Percentiles rank a stretch among this genome's conserved stretches.
Conservation (phyloP, 1,140 invertebrate genomes). For the Drosophila repletoides region DNA sequence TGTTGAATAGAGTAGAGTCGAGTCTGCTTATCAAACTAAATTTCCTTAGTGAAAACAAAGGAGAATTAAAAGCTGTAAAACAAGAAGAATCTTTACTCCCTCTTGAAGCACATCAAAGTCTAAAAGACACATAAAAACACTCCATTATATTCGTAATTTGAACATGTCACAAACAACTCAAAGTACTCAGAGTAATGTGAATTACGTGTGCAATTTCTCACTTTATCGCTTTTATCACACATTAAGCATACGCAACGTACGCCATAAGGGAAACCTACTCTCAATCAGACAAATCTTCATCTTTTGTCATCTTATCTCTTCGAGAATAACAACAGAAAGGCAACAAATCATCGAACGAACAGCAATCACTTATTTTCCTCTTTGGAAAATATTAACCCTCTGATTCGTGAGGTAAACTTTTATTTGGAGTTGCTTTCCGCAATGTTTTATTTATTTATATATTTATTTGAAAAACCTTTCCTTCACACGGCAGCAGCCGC, state of each 20-base stretch:
- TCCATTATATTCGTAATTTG: slow-evolving; percentile 11
- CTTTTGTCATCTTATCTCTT: slow-evolving; percentile 10
- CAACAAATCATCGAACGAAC: slow-evolving; percentile 9
- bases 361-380: slow-evolving; percentile 21
- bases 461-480: slow-evolving; percentile 51
- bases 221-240: slow-evolving; percentile 11
- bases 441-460: slow-evolving; percentile 55
- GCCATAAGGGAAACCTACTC: slow-evolving; percentile 16
- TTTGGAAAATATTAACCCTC: slow-evolving; percentile 9
- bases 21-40: no score
- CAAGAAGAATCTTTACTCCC: neutral
- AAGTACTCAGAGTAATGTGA: slow-evolving; percentile 24
- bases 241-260: slow-evolving; percentile 26
- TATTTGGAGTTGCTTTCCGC: slow-evolving; percentile 26
- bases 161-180: slow-evolving; percentile 12
- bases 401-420: slow-evolving; percentile 11
- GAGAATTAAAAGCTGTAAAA: neutral
- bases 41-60: neutral
- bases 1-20: neutral
- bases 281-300: slow-evolving; percentile 22
- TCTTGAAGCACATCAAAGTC: neutral
- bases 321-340: neutral
- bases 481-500: slow-evolving; percentile 47
- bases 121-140: neutral
- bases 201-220: slow-evolving; percentile 29